Base-by-base conservation (phyloP, 2,797 vertebrate species). In the Sebastes hopkinsi region DNA sequence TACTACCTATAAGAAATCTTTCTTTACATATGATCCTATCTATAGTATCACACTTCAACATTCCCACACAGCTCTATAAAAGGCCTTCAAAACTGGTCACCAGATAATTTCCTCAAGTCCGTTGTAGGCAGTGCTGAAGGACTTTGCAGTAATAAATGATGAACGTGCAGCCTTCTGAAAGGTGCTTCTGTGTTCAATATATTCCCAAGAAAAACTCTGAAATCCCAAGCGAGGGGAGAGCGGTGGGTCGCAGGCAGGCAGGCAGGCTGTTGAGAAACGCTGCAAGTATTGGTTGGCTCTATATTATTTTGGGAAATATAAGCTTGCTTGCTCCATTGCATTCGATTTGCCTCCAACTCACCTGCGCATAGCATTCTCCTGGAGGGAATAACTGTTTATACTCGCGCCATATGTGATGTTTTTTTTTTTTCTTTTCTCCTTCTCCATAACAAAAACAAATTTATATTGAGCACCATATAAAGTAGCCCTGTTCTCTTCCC, bases 311-410 rank as follows among this genome's bases (percentile, higher is more conserved):
- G 83, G 86, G 89, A 91, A 89, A 88, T 89, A 88, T 81, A 88
- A 87, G 79, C 72, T 64, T 79, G 75, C 83, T 81, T 77, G 90
- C 91, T 95, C 87, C 77, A 88, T 80, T 89, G 87, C 83, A 83
- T 91, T 78, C 84, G 70, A 94, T 95, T 94, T 94, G 88, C 90
- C 87, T 92, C 77, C 89, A 90, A 87, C 79, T 91, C 92, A 94
- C 91, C 90, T 91, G 89, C 3, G 54, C 61, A 72, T 67, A 67
- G 74, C 66, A 3, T 81, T 77, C 75, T 84, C 82, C 88, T 86
- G 62, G 55, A 85, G 88, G 86, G 87, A 92, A 90, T 82, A 86
- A 80, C 77, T 78, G 80, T 89, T 88, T 91, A 86, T 86, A 64
- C 66, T 70, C 16, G 50, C 68, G 78, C 87, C 84, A 83, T 88